Conservation (phyloP, 1,140 invertebrate species). For the Microvelia longipes region DNA sequence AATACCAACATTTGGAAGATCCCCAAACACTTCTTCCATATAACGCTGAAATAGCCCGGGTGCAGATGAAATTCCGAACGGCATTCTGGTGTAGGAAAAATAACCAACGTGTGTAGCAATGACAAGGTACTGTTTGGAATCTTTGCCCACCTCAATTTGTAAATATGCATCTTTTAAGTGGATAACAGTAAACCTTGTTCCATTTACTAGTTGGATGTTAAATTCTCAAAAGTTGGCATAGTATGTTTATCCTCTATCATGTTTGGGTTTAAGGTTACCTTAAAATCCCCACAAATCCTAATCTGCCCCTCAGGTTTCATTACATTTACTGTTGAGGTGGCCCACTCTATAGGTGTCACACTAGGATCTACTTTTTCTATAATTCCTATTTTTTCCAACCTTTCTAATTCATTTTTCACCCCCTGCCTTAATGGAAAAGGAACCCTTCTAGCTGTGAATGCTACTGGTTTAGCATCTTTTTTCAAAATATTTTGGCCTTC, state of each 20-base stretch:
- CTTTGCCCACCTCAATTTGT: background rate
- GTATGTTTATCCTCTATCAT: background rate
- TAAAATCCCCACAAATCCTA: background rate
- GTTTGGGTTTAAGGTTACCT: background rate
- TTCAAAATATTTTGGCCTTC: no score
- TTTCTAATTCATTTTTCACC: no score
- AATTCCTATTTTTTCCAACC: background rate
- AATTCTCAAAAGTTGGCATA: background rate
- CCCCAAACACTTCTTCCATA: background rate
- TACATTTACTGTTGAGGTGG: background rate
- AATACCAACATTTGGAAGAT: background rate
- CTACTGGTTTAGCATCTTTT: no score
- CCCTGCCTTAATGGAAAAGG: no score
- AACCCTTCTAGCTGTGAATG: no score
- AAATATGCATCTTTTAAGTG: background rate
- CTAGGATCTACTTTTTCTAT: background rate
- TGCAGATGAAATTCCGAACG: background rate
- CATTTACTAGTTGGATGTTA: background rate
- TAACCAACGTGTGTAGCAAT: background rate
- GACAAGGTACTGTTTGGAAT: background rate
- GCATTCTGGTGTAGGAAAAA: background rate
- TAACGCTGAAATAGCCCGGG: background rate
- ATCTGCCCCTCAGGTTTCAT: background rate
- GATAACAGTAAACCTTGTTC: background rate
- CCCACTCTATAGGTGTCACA: background rate